Evolutionary conservation across 1,140 invertebrate genomes (phyloP).

Genomic region (Philaenus spumarius): DNA sequence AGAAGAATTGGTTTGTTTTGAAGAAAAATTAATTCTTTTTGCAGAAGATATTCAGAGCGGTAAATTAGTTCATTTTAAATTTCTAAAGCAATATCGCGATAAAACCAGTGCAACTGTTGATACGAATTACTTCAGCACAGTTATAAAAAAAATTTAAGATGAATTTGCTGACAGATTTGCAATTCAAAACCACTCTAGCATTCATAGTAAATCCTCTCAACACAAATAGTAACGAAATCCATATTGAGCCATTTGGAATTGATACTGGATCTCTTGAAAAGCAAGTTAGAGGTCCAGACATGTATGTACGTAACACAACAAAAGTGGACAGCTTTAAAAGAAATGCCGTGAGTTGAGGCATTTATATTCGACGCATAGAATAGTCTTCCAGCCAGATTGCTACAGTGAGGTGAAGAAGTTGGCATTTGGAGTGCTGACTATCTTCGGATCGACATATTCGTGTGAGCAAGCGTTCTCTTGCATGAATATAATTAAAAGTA

Average conservation of each 20-base stretch:
- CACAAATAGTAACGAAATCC: constrained; percentile 28
- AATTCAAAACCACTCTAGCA: constrained; percentile 32
- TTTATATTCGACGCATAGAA: constrained; percentile 31
- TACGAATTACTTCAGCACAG: constrained; percentile 29
- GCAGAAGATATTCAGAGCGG: constrained; percentile 13
- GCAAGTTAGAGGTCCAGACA: constrained; percentile 29
- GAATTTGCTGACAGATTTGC: constrained; percentile 31
- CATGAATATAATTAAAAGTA: constrained; percentile 32
- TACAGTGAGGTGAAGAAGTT: constrained; percentile 31
- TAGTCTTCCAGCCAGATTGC: constrained; percentile 25
- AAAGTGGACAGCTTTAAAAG: constrained; percentile 28
- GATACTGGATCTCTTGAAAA: constrained; percentile 22
- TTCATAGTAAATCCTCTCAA: constrained; percentile 33
- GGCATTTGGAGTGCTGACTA: constrained; percentile 27
- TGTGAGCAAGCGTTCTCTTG: constrained; percentile 30
- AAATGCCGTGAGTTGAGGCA: constrained; percentile 23
- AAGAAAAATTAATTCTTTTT: constrained; percentile 17
- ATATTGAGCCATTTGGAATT: constrained; percentile 30
- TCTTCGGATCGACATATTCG: constrained; percentile 31
- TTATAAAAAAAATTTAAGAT: constrained; percentile 31
- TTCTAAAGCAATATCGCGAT: constrained; percentile 43
- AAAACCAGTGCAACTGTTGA: constrained; percentile 37
- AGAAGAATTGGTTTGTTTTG: constrained; percentile 19
- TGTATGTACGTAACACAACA: constrained; percentile 27
- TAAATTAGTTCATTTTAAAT: constrained; percentile 14